Base-by-base conservation (phyloP, 2,888 invertebrate species). In the Vanessa cardui region DNA sequence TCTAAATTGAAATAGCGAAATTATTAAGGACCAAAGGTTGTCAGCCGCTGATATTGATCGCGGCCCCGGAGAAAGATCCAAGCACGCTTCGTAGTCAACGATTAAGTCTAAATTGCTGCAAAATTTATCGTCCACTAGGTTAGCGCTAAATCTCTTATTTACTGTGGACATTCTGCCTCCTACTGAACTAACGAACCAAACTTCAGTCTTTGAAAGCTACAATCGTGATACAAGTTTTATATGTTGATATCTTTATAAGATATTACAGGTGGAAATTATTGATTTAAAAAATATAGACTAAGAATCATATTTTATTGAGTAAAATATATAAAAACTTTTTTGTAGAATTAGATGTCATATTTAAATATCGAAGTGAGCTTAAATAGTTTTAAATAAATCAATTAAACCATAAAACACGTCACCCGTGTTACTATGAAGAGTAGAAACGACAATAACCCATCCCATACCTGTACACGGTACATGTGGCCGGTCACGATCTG, bases 91-190 rank as follows among this genome's bases (percentile, higher is more conserved):
- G 85, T 86, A 84, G 86, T 85, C 84, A 78, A 81, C 89, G 85
- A 88, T 90, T 88, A 88, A 87, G 85, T 89, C 85, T 86, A 88
- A 90, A 90, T 89, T 89, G 89, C 87, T 81, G 80, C 79, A 76
- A 85, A 89, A 90, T 90, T 89, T 90, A 90, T 89, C 80, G 82
- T 83, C 81, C 80, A 78, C 80, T 81, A 79, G 79, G 78, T 78
- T 80, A 80, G 81, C 76, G 78, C 79, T 81, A 82, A 80, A 83
- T 83, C 77, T 81, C 77, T 78, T 77, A 79, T 77, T 77, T 78
- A 78, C 68, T 74, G 73, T 68, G 72, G 73, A 72, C 68, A 61
- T 63, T 74, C 64, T 72, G 64, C 33, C 58, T 60, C 68, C 33
- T 39, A 56, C 70, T 61, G 65, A 68, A 39, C 63, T 61, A 64